Evolutionary conservation across 2,888 invertebrate genomes (phyloP), one percentile per base, ranked within the genome.

Genomic region (Spodoptera picta): DNA sequence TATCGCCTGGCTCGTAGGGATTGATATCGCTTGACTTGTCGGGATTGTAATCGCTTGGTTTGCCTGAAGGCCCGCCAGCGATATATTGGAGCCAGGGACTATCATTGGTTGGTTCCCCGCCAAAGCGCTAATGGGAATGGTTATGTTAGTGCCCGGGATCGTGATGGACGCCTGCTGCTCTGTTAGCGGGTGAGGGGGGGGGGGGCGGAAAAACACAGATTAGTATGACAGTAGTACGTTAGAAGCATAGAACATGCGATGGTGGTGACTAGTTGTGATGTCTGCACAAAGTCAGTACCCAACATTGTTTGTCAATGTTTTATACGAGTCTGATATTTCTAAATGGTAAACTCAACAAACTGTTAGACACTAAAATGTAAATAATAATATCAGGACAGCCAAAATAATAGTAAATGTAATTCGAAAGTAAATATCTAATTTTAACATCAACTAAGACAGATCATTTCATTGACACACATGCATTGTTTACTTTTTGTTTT

Each of bases 111-210:
- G 95, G 78, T 87, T 89, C 69, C 90, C 90, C 78, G 91, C 87
- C 83, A 95, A 83, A 75, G 94, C 93, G 85, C 90, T 91, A 83
- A 95, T 80, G 58, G 96, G 96, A 79, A 96, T 95, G 83, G 95
- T 92, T 79, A 96, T 92, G 90, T 96, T 96, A 82, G 96, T 96
- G 85, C 96, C 96, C 62, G 96, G 96, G 80, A 96, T 95, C 57
- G 95, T 95, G 80, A 96, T 90, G 69, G 95, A 92, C 74, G 96
- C 93, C 87, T 92, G 93, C 82, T 94, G 94, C 82, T 94, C 94
- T 94, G 93, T 89, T 87, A 88, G 87, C 84, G 83, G 80, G 75
- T 36, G 82, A 69, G 82, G 80, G 75, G 79, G 70, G 82, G 80
- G 82, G 80, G 82, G 70, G 83, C 83, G 87, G 87, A 86, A 89